A percentile compares a stretch with the other conserved stretches of the same genome.
Evolutionary conservation across 1,140 invertebrate species (phyloP).

Genomic region (Thaumatotibia leucotreta): DNA sequence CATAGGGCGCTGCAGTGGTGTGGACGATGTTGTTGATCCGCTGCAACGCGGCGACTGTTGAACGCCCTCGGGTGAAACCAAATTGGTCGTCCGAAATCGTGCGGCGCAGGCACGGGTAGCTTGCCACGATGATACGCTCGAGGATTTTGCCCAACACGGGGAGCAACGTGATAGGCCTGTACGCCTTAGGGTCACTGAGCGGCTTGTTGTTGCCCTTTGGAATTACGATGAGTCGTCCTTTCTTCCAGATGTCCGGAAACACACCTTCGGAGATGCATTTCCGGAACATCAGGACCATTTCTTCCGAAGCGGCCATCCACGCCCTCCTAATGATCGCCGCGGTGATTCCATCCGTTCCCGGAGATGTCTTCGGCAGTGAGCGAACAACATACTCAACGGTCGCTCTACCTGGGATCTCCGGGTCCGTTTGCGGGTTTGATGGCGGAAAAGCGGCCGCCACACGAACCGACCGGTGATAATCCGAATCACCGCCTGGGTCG

Average conservation of each 20-base stretch:
- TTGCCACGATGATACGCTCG: constrained; percentile 46
- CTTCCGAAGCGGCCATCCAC: not conserved
- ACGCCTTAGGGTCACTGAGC: constrained; percentile 41
- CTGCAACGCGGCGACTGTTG: constrained; percentile 52
- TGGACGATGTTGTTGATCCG: constrained; percentile 16
- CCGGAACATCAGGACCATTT: constrained; percentile 24
- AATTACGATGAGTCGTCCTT: constrained; percentile 39
- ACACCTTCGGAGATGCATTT: constrained; percentile 29
- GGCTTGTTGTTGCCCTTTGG: constrained; percentile 46
- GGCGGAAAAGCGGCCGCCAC: not conserved
- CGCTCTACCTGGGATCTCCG: not conserved
- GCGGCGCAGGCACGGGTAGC: constrained; percentile 14
- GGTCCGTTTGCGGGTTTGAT: not conserved
- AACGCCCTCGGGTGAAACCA: constrained; percentile 36
- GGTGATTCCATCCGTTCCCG: constrained; percentile 39
- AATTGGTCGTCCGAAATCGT: constrained; percentile 42
- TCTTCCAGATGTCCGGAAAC: constrained; percentile 59
- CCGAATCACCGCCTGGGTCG: not conserved
- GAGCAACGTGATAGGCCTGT: constrained; percentile 60
- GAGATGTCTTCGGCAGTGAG: constrained; percentile 33
- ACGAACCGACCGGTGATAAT: constrained; percentile 4
- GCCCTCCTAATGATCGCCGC: constrained; percentile 28
- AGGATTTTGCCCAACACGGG: constrained; percentile 53
- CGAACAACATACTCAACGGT: not conserved
- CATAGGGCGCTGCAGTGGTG: constrained; percentile 27